Base-by-base conservation (phyloP, 2,888 invertebrate species). In the Busseola fusca region DNA sequence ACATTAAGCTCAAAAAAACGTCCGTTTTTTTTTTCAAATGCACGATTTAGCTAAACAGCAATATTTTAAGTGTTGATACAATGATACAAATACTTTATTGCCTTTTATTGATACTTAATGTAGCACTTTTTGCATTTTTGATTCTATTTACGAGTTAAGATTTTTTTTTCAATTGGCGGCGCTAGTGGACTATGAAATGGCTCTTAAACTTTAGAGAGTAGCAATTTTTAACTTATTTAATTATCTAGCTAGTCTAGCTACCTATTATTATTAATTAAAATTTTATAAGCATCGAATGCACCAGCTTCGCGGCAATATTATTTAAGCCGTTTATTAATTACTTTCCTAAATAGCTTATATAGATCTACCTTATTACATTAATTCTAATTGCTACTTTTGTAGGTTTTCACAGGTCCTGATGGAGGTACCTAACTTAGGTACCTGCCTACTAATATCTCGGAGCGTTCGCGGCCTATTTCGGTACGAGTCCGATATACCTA, bases 401-500 rank as follows among this genome's bases (percentile, higher is more conserved):
- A 59, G 59, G 6, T 25, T 59, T 40, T 59, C 34, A 59, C 37
- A 59, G 59, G 40, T 40, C 59, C 40, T 3, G 16, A 59, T 30
- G 54, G 27, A 54, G 27, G 54, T 56, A 54, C 54, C 54, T 27
- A 18, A 9, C 9, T 56, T 59, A 37, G 16, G 34, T 37, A 37
- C 59, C n/a, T 37, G 25, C 37, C 40, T 60, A 40, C 40, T 60
- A n/a, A 59, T 18, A 60, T 42, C 40, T 42, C 18, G 25, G 60
- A 60, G 60, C 7, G 40, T 25, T 42, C 25, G 40, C 18, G 18
- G 18, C 7, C 40, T 6, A 25, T 12, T 42, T 25, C 18, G 40
- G 60, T 25, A 59, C 40, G 40, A 59, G 40, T 40, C 25, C 40
- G 10, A 25, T 59, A 40, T 27, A 27, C 16, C 56, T 18, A 40